Evolutionary conservation across 2,888 invertebrate species (phyloP).

Genomic region (Dryocosmus kuriphilus): DNA sequence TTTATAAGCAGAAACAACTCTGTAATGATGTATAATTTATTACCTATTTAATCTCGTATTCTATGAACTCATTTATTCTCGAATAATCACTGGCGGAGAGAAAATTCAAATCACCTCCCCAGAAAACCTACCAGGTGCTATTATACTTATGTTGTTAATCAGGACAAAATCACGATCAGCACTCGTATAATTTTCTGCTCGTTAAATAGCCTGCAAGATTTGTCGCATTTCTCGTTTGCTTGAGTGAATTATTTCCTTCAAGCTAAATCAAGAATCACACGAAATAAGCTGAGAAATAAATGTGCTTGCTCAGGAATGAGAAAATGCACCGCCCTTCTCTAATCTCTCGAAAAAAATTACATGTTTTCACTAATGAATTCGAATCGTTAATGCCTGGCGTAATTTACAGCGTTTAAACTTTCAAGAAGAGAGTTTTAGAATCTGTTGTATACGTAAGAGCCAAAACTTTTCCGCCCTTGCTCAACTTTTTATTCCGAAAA

Average conservation of each 20-base stretch:
- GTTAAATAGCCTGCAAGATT: slow-evolving; percentile 21
- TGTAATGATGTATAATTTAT: no score
- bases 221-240: slow-evolving; percentile 11
- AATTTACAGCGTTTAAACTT: slow-evolving; percentile 19
- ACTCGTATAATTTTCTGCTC: slow-evolving; percentile 17
- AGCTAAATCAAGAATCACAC: background rate
- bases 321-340: background rate
- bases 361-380: slow-evolving; percentile 10
- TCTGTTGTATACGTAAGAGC: background rate
- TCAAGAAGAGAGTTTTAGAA: background rate
- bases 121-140: background rate
- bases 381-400: slow-evolving; percentile 7
- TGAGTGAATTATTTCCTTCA: slow-evolving; percentile 9
- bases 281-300: slow-evolving; percentile 3
- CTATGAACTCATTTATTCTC: background rate
- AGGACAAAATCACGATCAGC: background rate
- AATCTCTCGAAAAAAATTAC: slow-evolving; percentile 19
- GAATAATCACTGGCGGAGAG: background rate
- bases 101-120: background rate
- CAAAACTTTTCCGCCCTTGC: background rate
- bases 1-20: no score
- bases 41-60: background rate
- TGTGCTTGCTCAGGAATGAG: background rate
- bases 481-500: slow-evolving; percentile 18
- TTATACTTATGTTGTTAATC: background rate